Evolutionary conservation across 2,797 vertebrate genomes (phyloP).

Genomic region (Lagocephalus sceleratus): DNA sequence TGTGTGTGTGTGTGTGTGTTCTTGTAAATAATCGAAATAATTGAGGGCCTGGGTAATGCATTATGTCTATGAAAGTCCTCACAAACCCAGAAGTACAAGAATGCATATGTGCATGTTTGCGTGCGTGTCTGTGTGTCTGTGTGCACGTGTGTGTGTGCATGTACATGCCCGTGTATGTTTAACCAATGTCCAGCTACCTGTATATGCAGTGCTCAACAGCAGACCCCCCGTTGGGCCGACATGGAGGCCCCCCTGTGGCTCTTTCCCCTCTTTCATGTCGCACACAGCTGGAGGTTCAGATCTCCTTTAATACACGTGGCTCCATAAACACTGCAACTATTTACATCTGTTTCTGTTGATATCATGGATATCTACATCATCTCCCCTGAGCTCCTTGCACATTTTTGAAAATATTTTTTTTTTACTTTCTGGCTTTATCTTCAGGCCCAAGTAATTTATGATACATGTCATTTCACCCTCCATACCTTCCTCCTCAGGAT

Average conservation of each 20-base stretch:
- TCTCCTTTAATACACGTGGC: conserved; percentile 8
- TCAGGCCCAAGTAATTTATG: conserved; percentile 28
- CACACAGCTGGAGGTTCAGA: conserved; percentile 15
- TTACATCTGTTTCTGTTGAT: conserved; percentile 1
- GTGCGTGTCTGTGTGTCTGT: no score
- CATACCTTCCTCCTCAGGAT: conserved; percentile 13
- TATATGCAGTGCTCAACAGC: conserved; percentile 15
- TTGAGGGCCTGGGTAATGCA: no score
- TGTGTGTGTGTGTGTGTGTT: no score
- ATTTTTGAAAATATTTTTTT: neutral
- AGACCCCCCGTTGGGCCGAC: conserved; percentile 18
- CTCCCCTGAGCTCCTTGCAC: no score
- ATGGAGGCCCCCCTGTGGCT: conserved; percentile 9
- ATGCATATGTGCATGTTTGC: no score
- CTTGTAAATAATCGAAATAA: no score
- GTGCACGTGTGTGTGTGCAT: no score
- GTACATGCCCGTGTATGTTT: conserved; percentile 3
- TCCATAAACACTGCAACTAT: neutral
- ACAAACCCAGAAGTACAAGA: no score
- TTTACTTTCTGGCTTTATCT: conserved; percentile 6
- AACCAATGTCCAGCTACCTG: conserved; percentile 26
- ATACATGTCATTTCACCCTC: conserved; percentile 21
- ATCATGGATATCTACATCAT: neutral
- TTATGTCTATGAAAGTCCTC: no score
- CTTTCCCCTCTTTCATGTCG: conserved; percentile 13